These are phyloP conservation scores for Steatocranus sp. DNA, from an alignment of 2,797 vertebrate species.

Conservation along the genomic window DNA sequence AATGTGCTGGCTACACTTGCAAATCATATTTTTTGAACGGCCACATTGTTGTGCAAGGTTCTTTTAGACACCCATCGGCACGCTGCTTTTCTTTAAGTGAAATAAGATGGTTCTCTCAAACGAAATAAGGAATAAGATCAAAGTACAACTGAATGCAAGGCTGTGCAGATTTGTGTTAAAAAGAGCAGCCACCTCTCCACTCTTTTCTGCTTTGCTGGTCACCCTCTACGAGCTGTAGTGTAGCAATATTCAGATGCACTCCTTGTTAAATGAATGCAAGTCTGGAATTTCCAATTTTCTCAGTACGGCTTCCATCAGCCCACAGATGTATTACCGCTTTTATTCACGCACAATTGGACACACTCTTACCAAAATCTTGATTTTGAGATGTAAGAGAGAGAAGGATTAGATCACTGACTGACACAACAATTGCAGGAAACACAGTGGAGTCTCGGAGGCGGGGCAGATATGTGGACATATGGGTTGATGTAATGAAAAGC, in stretches of 20 bases:
- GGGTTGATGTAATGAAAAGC: constrained; percentile 73
- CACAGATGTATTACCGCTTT: constrained; percentile 18
- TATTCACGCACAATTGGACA: constrained; percentile 38
- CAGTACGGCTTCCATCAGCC: not conserved
- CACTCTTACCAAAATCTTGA: constrained; percentile 12
- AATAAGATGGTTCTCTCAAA: not conserved
- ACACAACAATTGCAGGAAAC: constrained; percentile 68
- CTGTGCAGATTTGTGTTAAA: constrained; percentile 2
- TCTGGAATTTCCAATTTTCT: constrained; percentile 21
- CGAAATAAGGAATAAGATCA: constrained; percentile 4
- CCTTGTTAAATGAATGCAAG: constrained; percentile 13
- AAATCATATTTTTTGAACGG: not conserved
- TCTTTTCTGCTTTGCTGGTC: constrained; percentile 26
- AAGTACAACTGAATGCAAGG: constrained; percentile 23
- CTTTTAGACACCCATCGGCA: not conserved
- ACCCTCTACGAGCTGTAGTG: not conserved
- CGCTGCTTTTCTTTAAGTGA: constrained; percentile 1
- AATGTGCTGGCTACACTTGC: not conserved
- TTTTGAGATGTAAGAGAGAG: constrained; percentile 14
- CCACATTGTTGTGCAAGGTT: not conserved
- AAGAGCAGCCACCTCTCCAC: not conserved
- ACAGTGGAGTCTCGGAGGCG: constrained; percentile 56
- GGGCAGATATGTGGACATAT: constrained; percentile 60
- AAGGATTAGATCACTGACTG: constrained; percentile 48
- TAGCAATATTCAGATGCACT: constrained; percentile 22